Conservation (phyloP, 2,797 vertebrate genomes). For the Onychomys torridus region DNA sequence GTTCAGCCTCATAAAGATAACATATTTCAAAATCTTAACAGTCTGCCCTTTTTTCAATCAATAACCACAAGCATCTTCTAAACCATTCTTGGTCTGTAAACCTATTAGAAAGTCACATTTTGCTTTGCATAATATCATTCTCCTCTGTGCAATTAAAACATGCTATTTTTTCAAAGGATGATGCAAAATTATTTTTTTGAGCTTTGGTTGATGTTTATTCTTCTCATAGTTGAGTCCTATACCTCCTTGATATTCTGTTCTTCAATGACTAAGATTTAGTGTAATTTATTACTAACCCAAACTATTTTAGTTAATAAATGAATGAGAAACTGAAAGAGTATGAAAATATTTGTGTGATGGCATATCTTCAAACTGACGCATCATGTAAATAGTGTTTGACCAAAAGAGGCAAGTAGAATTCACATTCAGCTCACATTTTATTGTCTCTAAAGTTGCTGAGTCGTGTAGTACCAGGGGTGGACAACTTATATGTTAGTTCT, state of each 20-base stretch:
- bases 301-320: not conserved
- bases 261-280: not conserved
- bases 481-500: not conserved
- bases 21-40: not conserved
- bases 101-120: not conserved
- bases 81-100: not conserved
- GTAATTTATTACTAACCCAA: not conserved
- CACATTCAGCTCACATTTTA: not conserved
- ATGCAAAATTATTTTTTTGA: not conserved
- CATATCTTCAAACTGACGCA: not conserved
- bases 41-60: not conserved
- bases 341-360: not conserved
- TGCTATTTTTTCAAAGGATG: not conserved
- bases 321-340: not conserved
- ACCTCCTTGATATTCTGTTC: not conserved
- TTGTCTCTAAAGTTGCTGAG: not conserved
- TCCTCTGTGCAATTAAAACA: not conserved
- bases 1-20: not conserved
- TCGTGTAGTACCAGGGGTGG: fast-evolving
- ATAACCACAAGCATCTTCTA: not conserved
- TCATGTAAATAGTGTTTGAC: not conserved
- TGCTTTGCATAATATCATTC: not conserved
- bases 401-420: not conserved
- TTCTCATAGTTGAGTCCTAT: not conserved
- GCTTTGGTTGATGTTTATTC: not conserved